Evolutionary conservation across 2,797 vertebrate genomes (phyloP).

Genomic region (Anisognathus igniventris): DNA sequence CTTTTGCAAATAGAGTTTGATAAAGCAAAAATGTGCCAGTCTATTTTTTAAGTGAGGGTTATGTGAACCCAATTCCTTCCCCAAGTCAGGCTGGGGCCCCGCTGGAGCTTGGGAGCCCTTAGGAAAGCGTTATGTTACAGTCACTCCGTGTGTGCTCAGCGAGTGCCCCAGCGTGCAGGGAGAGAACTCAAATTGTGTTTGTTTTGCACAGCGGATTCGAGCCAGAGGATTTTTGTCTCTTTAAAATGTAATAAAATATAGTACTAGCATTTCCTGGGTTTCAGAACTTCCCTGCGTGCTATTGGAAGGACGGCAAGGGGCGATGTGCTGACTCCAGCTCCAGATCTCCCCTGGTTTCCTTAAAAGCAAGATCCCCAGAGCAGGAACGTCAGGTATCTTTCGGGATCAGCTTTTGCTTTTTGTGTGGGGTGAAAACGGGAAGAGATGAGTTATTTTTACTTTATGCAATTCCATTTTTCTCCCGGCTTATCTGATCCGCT

Average conservation of each 20-base stretch:
- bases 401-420: neutral
- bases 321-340: neutral
- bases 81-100: slow-evolving; percentile 9
- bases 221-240: slow-evolving; percentile 14
- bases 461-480: slow-evolving; percentile 22
- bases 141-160: fast-evolving
- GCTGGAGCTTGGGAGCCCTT: neutral
- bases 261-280: neutral
- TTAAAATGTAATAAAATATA: neutral
- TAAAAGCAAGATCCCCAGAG: neutral
- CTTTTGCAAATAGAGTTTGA: slow-evolving; percentile 23
- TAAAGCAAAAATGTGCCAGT: slow-evolving; percentile 22
- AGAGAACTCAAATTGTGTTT: neutral
- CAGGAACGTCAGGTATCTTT: neutral
- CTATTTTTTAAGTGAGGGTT: slow-evolving; percentile 31
- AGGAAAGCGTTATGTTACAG: neutral
- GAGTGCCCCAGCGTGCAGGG: neutral
- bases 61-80: slow-evolving; percentile 49
- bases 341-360: neutral
- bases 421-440: neutral
- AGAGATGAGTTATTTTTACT: slow-evolving; percentile 27
- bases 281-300: neutral
- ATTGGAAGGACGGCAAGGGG: fast-evolving
- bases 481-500: slow-evolving; percentile 58
- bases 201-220: neutral